phyloP scores from a whole-genome alignment of 1,140 invertebrate species.

The Berghia stephanieae region DNA sequence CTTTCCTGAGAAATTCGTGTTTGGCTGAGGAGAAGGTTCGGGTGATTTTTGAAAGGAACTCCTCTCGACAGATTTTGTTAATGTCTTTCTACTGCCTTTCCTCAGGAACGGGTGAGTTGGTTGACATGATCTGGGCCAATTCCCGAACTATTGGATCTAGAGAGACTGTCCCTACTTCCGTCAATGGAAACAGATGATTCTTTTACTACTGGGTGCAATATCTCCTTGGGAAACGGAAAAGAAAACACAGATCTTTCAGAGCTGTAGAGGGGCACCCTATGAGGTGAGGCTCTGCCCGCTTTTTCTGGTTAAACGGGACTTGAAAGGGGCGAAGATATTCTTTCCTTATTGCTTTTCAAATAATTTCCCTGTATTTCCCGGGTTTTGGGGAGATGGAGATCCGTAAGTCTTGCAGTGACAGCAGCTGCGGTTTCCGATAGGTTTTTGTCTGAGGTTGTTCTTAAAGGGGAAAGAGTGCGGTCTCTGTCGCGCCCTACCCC shows the following conservation, averaged over 20 bases:
- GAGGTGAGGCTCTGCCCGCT: background rate
- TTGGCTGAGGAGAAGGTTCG: background rate
- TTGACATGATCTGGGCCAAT: background rate
- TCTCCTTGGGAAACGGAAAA: no score
- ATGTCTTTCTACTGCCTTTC: constrained; percentile 24
- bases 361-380: constrained; percentile 30
- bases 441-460: constrained; percentile 33
- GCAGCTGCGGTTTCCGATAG: constrained; percentile 43
- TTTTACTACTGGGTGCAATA: no score
- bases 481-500: constrained; percentile 11
- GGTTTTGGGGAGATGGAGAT: constrained; percentile 38
- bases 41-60: background rate
- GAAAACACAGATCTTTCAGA: constrained; percentile 17
- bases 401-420: constrained; percentile 52
- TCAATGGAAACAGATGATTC: no score
- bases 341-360: constrained; percentile 33
- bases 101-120: constrained; percentile 17
- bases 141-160: no score
- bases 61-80: background rate
- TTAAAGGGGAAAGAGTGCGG: background rate
- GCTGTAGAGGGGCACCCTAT: background rate
- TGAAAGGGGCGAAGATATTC: constrained; percentile 5
- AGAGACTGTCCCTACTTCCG: no score
- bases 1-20: constrained; percentile 20
- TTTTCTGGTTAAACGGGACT: constrained; percentile 11